A percentile compares a stretch with the other conserved stretches of the same genome.
Evolutionary conservation across 2,113 vertebrate species (phyloP).

Genomic region (Sylvilagus bachmani): DNA sequence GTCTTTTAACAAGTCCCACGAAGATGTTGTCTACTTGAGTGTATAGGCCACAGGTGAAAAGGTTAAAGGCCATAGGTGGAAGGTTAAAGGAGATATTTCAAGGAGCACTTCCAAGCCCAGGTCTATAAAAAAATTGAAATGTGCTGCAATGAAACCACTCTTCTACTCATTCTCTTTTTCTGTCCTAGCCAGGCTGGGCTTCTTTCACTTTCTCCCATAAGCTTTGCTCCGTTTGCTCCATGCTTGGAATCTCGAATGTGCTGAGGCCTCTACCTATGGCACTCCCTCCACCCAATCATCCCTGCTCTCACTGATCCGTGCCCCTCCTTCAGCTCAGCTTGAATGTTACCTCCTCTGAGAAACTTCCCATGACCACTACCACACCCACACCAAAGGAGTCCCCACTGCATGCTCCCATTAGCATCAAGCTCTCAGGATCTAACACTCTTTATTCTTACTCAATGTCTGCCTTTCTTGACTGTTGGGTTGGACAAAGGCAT

Average conservation of each 20-base stretch:
- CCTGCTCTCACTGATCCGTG: not conserved
- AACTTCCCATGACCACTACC: not conserved
- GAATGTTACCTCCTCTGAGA: not conserved
- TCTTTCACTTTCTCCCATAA: not conserved
- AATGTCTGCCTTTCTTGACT: not conserved
- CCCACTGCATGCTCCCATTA: not conserved
- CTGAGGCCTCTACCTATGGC: not conserved
- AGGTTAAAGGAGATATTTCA: conserved; percentile 12
- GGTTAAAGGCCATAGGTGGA: not conserved
- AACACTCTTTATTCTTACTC: not conserved
- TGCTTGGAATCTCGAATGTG: not conserved
- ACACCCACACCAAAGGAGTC: not conserved
- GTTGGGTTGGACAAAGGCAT: not conserved
- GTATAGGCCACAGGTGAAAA: not conserved
- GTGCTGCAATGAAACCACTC: not conserved
- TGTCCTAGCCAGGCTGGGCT: not conserved
- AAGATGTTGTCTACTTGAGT: conserved; percentile 21
- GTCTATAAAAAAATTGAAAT: conserved; percentile 1
- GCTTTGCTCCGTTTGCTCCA: not conserved
- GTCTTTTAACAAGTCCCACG: conserved; percentile 22
- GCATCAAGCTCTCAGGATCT: not conserved
- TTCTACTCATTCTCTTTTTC: not conserved
- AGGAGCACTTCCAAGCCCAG: not conserved
- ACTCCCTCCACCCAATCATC: not conserved
- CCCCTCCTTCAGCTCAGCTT: not conserved